phyloP scores from a whole-genome alignment of 2,888 invertebrate genomes.

The Heliconius hortense region DNA sequence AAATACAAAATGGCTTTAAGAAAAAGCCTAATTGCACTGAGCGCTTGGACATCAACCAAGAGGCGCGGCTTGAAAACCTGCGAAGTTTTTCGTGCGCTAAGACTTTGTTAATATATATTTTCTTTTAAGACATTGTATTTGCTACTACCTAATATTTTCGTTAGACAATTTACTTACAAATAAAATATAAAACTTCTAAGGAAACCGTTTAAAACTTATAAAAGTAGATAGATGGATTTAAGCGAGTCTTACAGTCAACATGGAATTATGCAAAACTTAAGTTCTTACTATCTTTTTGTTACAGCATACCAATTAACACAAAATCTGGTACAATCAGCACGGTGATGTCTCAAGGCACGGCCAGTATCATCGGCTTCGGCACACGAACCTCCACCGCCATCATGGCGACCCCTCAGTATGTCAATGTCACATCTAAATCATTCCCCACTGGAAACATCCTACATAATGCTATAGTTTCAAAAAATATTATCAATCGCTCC shows the following conservation, averaged over 20 bases:
- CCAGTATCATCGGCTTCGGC: conserved; percentile 74
- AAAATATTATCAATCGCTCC: conserved; percentile 72
- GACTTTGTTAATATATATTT: too few relatives aligned
- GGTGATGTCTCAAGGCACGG: conserved; percentile 77
- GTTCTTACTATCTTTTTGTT: conserved; percentile 38
- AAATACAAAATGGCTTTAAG: too few relatives aligned
- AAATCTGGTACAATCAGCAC: conserved; percentile 75
- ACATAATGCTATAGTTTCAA: conserved; percentile 77
- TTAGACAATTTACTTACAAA: too few relatives aligned
- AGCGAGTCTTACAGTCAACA: background rate
- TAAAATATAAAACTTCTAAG: too few relatives aligned
- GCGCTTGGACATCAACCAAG: too few relatives aligned
- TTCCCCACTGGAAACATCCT: conserved; percentile 78
- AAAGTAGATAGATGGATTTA: too few relatives aligned
- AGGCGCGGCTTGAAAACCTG: too few relatives aligned
- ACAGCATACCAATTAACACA: conserved; percentile 72
- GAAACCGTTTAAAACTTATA: too few relatives aligned
- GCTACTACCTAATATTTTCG: too few relatives aligned
- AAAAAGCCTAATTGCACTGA: too few relatives aligned
- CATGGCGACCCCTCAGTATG: conserved; percentile 73
- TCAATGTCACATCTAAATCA: conserved; percentile 74
- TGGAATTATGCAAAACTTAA: background rate
- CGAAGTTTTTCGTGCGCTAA: too few relatives aligned
- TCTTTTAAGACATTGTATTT: too few relatives aligned
- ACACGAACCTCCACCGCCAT: conserved; percentile 68